phyloP scores from a whole-genome alignment of 2,113 vertebrate species.

The Galbula dea region DNA sequence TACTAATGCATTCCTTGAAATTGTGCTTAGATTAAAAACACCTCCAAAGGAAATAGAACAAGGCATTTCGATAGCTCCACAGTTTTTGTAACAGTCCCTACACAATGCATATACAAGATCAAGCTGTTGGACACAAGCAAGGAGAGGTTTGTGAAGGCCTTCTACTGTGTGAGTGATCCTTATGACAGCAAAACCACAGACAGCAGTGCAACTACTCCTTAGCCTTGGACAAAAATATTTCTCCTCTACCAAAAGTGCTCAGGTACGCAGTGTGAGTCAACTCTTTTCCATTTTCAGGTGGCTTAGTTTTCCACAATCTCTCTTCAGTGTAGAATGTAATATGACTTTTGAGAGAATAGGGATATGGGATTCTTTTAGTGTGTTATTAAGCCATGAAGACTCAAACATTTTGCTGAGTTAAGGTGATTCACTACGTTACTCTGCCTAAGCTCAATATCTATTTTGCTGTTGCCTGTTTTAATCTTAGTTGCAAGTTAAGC shows the following conservation, averaged over 20 bases:
- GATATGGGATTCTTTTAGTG: background rate
- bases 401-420: slow-evolving; percentile 21
- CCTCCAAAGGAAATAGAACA: background rate
- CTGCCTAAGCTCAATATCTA: slow-evolving; percentile 8
- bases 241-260: background rate
- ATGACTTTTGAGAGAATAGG: background rate
- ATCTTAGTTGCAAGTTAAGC: slow-evolving; percentile 13
- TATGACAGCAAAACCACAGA: background rate
- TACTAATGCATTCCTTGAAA: background rate
- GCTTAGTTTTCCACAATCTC: background rate
- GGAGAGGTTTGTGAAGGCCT: background rate
- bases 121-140: background rate
- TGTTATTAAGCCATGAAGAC: background rate
- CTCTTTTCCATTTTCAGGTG: background rate
- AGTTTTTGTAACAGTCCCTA: background rate
- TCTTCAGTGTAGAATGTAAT: background rate
- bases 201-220: background rate
- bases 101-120: background rate
- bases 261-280: background rate
- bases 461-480: slow-evolving; percentile 38
- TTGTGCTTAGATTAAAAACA: background rate
- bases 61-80: background rate
- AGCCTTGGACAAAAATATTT: background rate
- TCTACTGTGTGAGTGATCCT: fast-evolving
- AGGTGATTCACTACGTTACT: background rate